Conservation (phyloP, 2,888 invertebrate species). For the Idaea dimidiata region DNA sequence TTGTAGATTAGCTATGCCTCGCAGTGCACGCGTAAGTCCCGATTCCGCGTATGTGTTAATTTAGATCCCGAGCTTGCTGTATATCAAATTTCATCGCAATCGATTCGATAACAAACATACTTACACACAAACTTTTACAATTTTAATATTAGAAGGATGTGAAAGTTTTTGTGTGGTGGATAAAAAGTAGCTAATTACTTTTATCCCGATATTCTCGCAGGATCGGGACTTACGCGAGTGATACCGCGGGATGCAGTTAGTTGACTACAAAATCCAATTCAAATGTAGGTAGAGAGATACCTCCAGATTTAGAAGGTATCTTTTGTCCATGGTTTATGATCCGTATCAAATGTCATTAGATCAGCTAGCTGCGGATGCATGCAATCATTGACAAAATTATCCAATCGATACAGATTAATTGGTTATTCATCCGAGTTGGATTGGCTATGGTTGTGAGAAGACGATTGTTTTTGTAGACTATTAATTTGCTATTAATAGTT, state of each 20-base stretch:
- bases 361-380: constrained; percentile 34
- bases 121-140: too few relatives aligned
- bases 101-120: too few relatives aligned
- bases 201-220: neutral
- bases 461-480: neutral
- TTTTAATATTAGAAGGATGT: too few relatives aligned
- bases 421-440: constrained; percentile 16
- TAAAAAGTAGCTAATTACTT: too few relatives aligned
- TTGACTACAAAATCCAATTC: neutral
- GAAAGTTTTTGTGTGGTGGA: too few relatives aligned
- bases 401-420: constrained; percentile 19
- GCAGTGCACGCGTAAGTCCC: too few relatives aligned
- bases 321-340: constrained; percentile 52
- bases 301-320: constrained; percentile 20
- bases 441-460: constrained; percentile 11
- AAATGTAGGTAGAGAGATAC: neutral
- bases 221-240: neutral
- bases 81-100: too few relatives aligned
- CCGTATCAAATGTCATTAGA: constrained; percentile 53
- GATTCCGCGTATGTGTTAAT: too few relatives aligned
- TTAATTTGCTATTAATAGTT: neutral
- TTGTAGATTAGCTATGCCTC: too few relatives aligned
- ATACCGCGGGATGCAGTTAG: too few relatives aligned
- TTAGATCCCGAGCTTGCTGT: too few relatives aligned
- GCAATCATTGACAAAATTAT: constrained; percentile 22